Evolutionary conservation across 2,888 invertebrate genomes (phyloP), one percentile per base, ranked within the genome.

Genomic region (Halictus ligatus): DNA sequence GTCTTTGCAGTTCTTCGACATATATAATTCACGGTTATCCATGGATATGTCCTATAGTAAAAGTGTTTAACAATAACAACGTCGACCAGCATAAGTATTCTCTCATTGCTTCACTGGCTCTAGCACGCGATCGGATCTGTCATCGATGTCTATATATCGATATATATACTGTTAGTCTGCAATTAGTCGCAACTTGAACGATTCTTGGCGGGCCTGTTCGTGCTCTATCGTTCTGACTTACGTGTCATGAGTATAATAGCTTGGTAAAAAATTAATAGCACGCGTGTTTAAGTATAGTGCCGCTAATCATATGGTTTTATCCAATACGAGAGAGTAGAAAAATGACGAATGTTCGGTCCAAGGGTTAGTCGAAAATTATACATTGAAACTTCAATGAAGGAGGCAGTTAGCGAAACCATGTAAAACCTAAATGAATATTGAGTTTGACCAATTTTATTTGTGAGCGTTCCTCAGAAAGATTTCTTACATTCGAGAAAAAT

Each of bases 1-100:
- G 81, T 86, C 78, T 81, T 78, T 83, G 82, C 80, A 81, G 80
- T 83, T 82, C 74, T 81, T 80, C 79, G 83, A 89, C 84, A 87
- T 88, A 77, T 79, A 87, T 88, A 77, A 78, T 86, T 89, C 40
- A 84, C 81, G 78, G 75, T 85, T 81, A 84, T 88, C 88, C 86
- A 88, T 87, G 85, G 88, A 90, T 90, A 90, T 88, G 86, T 90
- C 75, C 25, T 78, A 69, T 75, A 86, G 67, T 79, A 80, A 88
- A 87, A 89, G 67, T 80, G 72, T 84, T 89, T 54, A 80, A 87
- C 87, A 85, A 87, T 84, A 88, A 88, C 88, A 80, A 85, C 54
- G 71, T 82, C 86, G 76, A 87, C 58, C 58, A 40, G 35, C 29
- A 40, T 46, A 58, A 69, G 21, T n/a, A 10, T 40, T 54, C 7